Evolutionary conservation across 64 coral and sea anemone genomes (phyloP).

Genomic region (Actinia tenebrosa): DNA sequence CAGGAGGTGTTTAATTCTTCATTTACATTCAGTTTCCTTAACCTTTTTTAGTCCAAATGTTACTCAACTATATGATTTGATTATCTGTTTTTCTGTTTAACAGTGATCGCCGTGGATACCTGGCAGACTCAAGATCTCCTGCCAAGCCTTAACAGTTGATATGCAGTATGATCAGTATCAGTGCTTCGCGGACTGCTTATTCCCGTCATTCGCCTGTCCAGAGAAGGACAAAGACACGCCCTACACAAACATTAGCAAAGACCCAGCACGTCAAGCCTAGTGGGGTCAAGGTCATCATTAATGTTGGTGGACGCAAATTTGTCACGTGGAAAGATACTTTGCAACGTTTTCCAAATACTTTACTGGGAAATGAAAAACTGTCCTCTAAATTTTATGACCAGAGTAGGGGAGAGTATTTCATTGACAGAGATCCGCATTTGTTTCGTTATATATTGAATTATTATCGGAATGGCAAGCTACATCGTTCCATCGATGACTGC

Average conservation of each 20-base stretch:
- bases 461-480: conserved; percentile 81
- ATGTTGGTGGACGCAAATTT: conserved; percentile 80
- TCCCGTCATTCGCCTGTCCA: background rate
- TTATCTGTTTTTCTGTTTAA: background rate
- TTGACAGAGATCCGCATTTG: conserved; percentile 87
- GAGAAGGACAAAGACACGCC: background rate
- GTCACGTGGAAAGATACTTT: conserved; percentile 83
- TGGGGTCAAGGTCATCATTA: conserved; percentile 59
- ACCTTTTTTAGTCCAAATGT: too few species aligned
- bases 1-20: too few species aligned
- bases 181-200: background rate
- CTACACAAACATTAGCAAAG: background rate
- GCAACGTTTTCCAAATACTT: conserved; percentile 68
- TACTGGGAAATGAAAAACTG: conserved; percentile 66
- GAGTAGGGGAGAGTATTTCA: conserved; percentile 79
- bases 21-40: too few species aligned
- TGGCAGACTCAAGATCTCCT: background rate
- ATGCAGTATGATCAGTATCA: conserved; percentile 23
- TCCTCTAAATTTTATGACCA: conserved; percentile 77
- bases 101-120: background rate
- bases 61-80: background rate
- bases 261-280: background rate
- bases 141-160: conserved; percentile 7
- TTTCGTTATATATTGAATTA: conserved; percentile 94
- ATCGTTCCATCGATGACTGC: conserved; percentile 82